Percentiles rank a stretch among this genome's conserved stretches.
phyloP scores from a whole-genome alignment of 2,113 vertebrate species.

The Thomomys bottae region DNA sequence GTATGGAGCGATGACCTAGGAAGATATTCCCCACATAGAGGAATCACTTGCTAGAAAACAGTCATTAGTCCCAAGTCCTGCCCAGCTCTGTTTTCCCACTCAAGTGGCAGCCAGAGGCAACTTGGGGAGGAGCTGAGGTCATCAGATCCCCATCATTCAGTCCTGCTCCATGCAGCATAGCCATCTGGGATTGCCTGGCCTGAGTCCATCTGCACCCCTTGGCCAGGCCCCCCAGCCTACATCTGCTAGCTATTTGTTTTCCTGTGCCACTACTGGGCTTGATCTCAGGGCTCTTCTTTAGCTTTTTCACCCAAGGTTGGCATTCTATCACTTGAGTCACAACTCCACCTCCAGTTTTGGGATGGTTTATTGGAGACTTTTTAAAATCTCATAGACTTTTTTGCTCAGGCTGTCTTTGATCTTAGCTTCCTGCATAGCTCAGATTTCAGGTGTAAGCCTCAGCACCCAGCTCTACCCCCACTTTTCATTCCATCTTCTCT shows the following conservation, averaged over 20 bases:
- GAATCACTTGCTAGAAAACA: conserved; percentile 61
- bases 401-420: too few species aligned
- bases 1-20: conserved; percentile 30
- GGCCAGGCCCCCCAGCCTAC: background rate
- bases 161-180: background rate
- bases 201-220: background rate
- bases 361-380: too few species aligned
- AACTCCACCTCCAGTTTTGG: too few species aligned
- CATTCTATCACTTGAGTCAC: too few species aligned
- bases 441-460: too few species aligned
- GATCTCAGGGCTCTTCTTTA: too few species aligned
- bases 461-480: background rate
- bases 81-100: background rate
- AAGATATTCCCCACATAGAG: conserved; percentile 62
- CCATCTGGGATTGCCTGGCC: background rate
- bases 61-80: conserved; percentile 47
- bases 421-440: too few species aligned
- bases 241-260: background rate
- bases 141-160: background rate
- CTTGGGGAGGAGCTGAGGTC: conserved; percentile 48
- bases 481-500: background rate
- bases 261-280: too few species aligned
- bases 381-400: too few species aligned
- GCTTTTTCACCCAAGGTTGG: too few species aligned
- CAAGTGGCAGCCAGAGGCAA: background rate